Evolutionary conservation across 2,888 invertebrate species (phyloP), one percentile per base, ranked within the genome.

Genomic region (Hylaea fasciaria): DNA sequence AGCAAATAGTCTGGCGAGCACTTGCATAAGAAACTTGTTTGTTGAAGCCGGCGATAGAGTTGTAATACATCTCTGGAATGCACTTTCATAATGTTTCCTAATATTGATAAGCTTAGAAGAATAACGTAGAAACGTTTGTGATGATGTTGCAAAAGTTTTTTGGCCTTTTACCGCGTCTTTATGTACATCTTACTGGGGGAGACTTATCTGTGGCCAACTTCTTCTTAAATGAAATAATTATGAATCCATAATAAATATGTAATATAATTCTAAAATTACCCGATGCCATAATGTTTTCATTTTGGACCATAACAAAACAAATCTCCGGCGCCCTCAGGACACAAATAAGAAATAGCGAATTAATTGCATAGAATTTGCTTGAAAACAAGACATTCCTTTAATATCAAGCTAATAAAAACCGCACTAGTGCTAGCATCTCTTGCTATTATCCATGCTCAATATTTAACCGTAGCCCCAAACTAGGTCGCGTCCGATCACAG

Each of bases 401-500:
- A 3, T 11, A 35, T 2, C 35, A 2, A 8, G 8, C 14, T n/a
- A 1, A 3, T 45, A n/a, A 28, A 11, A 8, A 29, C 32, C 8
- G 29, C 13, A 45, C 28, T 9, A 13, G 7, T 13, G 45, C 0
- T n/a, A n/a, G n/a, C 45, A 29, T 45, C 47, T 47, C 17, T 10
- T 11, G 35, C 7, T 22, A 22, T 32, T 32, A 39, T 37, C 39
- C 22, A 3, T 43, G 12, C 29, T 14, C 14, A 41, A 32, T 49
- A 51, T 51, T 40, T 39, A 17, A 41, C 22, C 41, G 39, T 39
- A 13, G 28, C 49, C 16, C 41, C 29, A 11, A 52, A 63, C 53
- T 56, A 53, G 57, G 60, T 29, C 59, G 54, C 62, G 64, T 71
- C 65, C 65, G 62, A 62, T 68, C 61, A 55, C 47, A 64, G 52